These are phyloP conservation scores for Spisula subtruncata DNA, from an alignment of 2,888 invertebrate genomes.

Conservation along the genomic window DNA sequence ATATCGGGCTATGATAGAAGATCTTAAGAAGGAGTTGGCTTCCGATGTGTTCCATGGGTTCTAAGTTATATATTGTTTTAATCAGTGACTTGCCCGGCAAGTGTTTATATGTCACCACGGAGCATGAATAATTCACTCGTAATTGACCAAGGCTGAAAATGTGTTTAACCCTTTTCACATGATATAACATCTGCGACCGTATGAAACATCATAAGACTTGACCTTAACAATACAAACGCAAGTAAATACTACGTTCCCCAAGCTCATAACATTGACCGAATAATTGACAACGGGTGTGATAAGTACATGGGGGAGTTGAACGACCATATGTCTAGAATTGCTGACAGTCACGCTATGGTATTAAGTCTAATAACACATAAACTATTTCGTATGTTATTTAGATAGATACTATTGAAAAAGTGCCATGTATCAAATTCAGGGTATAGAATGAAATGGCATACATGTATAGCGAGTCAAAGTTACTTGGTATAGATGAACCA, in stretches of 20 bases:
- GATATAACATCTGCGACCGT: neutral
- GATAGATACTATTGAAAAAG: no score
- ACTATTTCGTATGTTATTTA: no score
- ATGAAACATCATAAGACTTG: neutral
- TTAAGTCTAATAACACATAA: no score
- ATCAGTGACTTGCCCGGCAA: neutral
- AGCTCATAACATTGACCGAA: neutral
- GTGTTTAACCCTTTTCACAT: neutral
- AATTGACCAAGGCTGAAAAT: neutral
- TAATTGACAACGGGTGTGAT: neutral
- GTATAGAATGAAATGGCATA: no score
- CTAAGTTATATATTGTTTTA: neutral
- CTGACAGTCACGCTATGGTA: no score
- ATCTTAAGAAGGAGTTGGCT: no score
- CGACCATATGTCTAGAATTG: neutral
- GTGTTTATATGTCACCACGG: neutral
- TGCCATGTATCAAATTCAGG: no score
- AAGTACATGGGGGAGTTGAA: neutral
- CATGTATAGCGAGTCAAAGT: no score
- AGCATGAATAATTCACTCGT: slow-evolving; percentile 4
- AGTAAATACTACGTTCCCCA: neutral
- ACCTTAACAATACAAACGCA: no score
- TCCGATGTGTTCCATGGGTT: no score
- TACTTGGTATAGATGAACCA: no score
- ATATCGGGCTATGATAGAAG: no score